Base-by-base conservation (phyloP, 2,797 vertebrate species). In the Anguilla megastoma region DNA sequence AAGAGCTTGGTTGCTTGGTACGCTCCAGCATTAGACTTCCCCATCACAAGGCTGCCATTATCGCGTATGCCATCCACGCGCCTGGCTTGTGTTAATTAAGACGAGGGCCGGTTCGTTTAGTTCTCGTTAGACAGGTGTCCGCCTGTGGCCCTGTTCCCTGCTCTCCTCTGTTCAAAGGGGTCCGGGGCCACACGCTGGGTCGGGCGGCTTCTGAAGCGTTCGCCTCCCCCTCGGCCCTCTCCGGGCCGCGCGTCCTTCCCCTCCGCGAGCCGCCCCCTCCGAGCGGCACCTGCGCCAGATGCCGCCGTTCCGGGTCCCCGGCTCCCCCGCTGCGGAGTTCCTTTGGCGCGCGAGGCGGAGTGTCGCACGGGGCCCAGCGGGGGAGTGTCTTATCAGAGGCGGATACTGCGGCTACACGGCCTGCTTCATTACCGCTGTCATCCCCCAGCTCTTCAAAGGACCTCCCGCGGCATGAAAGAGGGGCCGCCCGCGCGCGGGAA, bases 341-440 rank as follows among this genome's bases (percentile, higher is more conserved):
- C 76, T 14, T 41, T 54, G 66, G 33, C 52, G 3, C 1, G 45
- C 45, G 74, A 3, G 48, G 52, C 50, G 33, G 30, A 12, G 66
- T 2, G n/a, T 50, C 84, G 24, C 33, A 74, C 69, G 9, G 58
- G 63, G 80, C 45, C 58, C 86, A 83, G n/a, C 36, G 79, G 86
- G 80, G 16, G 76, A 21, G 76, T 41, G 76, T 36, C 76, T 82
- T 82, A 50, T 48, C 79, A 50, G 45, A 82, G 79, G 79, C 79
- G 71, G 76, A 85, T 36, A 16, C 18, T 69, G 60, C 33, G 4
- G 30, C 36, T 50, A 66, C 66, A 52, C 48, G 56, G 52, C 33
- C 66, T 86, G 69, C 27, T 82, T 80, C 85, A 48, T 80, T 82
- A 88, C 30, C n/a, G 63, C 85, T 86, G 84, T 80, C 85, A 86